Evolutionary conservation across 2,888 invertebrate species (phyloP).

Genomic region (Tholera decimalis): DNA sequence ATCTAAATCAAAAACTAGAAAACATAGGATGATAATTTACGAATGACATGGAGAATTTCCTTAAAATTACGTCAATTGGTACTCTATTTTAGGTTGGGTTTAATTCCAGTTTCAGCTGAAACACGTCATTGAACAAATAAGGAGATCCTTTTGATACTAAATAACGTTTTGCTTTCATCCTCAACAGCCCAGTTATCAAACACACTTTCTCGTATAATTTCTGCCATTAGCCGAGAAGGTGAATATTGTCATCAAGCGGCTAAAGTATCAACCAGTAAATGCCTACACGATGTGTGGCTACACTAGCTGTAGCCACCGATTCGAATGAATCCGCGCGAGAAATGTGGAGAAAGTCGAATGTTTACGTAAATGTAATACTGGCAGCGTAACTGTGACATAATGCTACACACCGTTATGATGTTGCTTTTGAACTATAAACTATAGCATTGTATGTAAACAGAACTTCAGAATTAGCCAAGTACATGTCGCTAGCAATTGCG

Average conservation of each 20-base stretch:
- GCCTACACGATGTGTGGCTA: background rate
- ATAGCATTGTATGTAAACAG: constrained; percentile 6
- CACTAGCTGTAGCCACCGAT: constrained; percentile 20
- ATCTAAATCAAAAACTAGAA: too few species aligned
- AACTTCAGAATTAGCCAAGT: background rate
- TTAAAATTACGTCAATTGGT: too few species aligned
- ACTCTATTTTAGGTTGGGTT: too few species aligned
- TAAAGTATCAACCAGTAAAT: background rate
- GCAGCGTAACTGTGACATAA: constrained; percentile 74
- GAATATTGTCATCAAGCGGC: constrained; percentile 2
- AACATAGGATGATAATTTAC: too few species aligned
- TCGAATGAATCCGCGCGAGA: constrained; percentile 65
- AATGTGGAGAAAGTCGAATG: constrained; percentile 77
- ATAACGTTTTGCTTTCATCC: background rate
- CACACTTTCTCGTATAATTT: too few species aligned
- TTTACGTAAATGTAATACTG: constrained; percentile 76
- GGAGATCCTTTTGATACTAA: background rate
- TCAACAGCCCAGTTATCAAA: background rate
- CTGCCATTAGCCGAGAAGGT: background rate
- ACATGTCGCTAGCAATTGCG: background rate
- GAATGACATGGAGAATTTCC: too few species aligned
- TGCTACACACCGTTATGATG: constrained; percentile 44
- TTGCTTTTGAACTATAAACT: constrained; percentile 7
- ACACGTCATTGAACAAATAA: background rate
- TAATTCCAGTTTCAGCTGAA: too few species aligned